A percentile compares a stretch with the other conserved stretches of the same genome.
phyloP scores from a whole-genome alignment of 35 echinoderm and acorn worm species.

The Strongylocentrotus purpuratus region DNA sequence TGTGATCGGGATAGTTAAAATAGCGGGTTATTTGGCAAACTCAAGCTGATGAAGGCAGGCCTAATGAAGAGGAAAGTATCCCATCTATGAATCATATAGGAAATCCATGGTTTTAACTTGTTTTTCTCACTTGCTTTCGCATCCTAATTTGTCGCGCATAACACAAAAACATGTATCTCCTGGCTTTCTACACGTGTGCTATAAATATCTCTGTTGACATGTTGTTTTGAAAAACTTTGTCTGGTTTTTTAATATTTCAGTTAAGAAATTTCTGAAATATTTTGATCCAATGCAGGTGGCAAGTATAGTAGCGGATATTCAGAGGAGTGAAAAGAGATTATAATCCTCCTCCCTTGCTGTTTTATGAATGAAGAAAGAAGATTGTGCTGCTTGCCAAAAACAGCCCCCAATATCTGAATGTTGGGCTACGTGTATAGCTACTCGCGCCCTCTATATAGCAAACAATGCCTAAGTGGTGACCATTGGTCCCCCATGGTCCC shows the following conservation, averaged over 20 bases:
- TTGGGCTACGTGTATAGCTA: too few relatives aligned
- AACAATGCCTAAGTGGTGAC: too few relatives aligned
- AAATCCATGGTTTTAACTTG: not conserved
- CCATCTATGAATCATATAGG: not conserved
- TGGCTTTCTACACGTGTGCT: not conserved
- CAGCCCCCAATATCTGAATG: not conserved
- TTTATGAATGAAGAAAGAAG: not conserved
- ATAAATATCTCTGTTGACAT: not conserved
- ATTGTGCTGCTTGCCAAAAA: not conserved
- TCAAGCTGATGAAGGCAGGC: too few relatives aligned
- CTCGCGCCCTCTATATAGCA: too few relatives aligned
- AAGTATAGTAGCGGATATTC: not conserved
- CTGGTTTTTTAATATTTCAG: not conserved
- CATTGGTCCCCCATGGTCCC: too few relatives aligned
- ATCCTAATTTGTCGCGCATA: not conserved
- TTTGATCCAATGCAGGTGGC: not conserved
- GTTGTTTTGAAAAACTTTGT: not conserved
- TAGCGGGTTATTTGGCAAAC: too few relatives aligned
- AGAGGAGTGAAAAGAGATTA: not conserved
- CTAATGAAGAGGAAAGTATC: not conserved
- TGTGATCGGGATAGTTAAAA: too few relatives aligned
- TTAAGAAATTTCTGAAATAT: not conserved
- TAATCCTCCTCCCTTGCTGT: not conserved
- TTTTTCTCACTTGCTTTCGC: not conserved
- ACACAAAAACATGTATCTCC: not conserved